These are phyloP conservation scores for Stictocephala bisonia DNA, from an alignment of 2,888 invertebrate species.

Conservation along the genomic window DNA sequence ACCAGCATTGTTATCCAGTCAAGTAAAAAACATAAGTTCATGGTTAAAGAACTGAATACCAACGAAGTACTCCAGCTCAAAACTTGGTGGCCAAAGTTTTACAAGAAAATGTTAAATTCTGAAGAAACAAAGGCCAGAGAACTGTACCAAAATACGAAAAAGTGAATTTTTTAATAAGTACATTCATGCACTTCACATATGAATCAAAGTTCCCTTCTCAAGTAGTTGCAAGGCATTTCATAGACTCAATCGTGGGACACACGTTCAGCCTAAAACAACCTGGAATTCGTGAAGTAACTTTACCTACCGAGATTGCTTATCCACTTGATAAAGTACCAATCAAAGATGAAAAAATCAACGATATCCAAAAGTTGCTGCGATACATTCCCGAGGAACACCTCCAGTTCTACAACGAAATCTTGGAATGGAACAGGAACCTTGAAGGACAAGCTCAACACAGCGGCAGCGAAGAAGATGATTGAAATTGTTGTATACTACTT, in stretches of 20 bases:
- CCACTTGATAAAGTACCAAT: constrained; percentile 13
- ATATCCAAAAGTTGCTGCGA: constrained; percentile 35
- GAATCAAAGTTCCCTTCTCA: too few species aligned
- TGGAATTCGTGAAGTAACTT: too few species aligned
- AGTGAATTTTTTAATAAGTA: too few species aligned
- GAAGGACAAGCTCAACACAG: too few species aligned
- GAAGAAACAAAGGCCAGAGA: constrained; percentile 24
- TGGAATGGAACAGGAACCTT: constrained; percentile 23
- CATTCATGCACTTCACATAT: too few species aligned
- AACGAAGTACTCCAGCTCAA: constrained; percentile 23
- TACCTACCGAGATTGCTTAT: constrained; percentile 19
- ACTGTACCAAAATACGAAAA: not conserved
- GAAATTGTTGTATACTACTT: not conserved
- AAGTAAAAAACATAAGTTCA: constrained; percentile 3
- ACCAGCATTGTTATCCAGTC: constrained; percentile 1
- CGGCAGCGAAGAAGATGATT: constrained; percentile 18
- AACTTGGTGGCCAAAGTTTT: constrained; percentile 19
- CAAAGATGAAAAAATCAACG: constrained; percentile 15
- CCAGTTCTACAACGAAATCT: too few species aligned
- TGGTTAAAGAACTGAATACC: not conserved
- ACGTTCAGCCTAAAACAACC: constrained; percentile 21
- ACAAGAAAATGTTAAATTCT: not conserved
- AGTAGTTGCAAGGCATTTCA: constrained; percentile 5
- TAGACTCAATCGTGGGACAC: constrained; percentile 15
- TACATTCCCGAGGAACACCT: constrained; percentile 39